Base-by-base conservation (phyloP, 2,888 invertebrate genomes). In the Polia nebulosa region DNA sequence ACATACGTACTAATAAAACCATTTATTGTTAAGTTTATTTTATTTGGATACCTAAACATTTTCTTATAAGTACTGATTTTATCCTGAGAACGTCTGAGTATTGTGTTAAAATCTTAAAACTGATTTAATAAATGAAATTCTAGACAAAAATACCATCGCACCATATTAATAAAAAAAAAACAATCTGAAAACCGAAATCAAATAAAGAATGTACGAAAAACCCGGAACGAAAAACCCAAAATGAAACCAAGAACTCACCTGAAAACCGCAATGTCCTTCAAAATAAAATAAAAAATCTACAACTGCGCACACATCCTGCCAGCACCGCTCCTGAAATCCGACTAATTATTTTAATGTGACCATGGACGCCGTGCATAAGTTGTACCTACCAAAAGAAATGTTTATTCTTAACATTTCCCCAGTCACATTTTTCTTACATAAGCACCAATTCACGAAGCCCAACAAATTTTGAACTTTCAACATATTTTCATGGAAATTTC, bases 281-380 rank as follows among this genome's bases (percentile, higher is more conserved):
- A 57, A 41, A 0, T 1, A 36, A n/a, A 67, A 59, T 41, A 20
- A 29, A 41, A 51, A n/a, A 20, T 2, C 9, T 25, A 34, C 25
- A 27, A 27, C 5, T 9, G 6, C 22, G 39, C 32, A 57, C 64
- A 57, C 71, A 63, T 56, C 55, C 34, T 63, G 22, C 59, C 49
- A 34, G 49, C 45, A 39, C 59, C 20, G 56, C 45, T 22, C 32
- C 45, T 34, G 49, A n/a, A 71, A 59, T 25, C 55, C 25, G 45
- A 74, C 71, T 76, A n/a, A 69, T 61, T 4, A 62, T 51, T 59
- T 63, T 59, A 76, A 76, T 22, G 15, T n/a, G n/a, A n/a, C n/a
- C n/a, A n/a, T n/a, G n/a, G n/a, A n/a, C n/a, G n/a, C n/a, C n/a
- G n/a, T n/a, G n/a, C n/a, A n/a, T n/a, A n/a, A n/a, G n/a, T n/a